A percentile compares a stretch with the other conserved stretches of the same genome.
Evolutionary conservation across 2,113 vertebrate species (phyloP).

Genomic region (Caranx ignobilis): DNA sequence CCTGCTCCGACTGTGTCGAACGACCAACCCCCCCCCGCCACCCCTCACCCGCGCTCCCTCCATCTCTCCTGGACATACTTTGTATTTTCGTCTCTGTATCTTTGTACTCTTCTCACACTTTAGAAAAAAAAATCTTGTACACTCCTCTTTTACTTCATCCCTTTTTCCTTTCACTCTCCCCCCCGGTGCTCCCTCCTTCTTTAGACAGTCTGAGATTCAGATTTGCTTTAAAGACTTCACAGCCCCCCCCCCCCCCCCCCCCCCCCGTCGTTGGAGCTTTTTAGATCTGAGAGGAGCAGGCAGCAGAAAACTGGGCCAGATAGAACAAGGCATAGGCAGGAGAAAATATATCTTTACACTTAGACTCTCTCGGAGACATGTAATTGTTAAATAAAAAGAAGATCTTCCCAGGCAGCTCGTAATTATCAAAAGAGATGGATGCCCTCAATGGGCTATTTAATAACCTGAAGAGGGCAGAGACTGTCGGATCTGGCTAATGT

Average conservation of each 20-base stretch:
- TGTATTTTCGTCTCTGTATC: slow-evolving; percentile 40
- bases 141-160: slow-evolving; percentile 30
- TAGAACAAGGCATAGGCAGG: slow-evolving; percentile 49
- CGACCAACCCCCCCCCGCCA: slow-evolving; percentile 33
- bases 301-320: slow-evolving; percentile 72
- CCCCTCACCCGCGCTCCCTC: not conserved
- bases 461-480: slow-evolving; percentile 66
- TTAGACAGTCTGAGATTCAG: slow-evolving; percentile 50
- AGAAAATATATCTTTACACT: slow-evolving; percentile 64
- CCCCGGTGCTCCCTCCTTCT: slow-evolving; percentile 46
- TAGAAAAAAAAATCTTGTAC: not conserved
- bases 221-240: slow-evolving; percentile 55
- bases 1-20: slow-evolving; percentile 61
- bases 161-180: slow-evolving; percentile 32
- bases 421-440: slow-evolving; percentile 71
- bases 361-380: slow-evolving; percentile 54
- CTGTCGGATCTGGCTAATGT: slow-evolving; percentile 60
- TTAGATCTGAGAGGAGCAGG: slow-evolving; percentile 62
- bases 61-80: slow-evolving; percentile 42
- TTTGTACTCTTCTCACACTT: slow-evolving; percentile 22
- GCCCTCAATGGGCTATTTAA: slow-evolving; percentile 62
- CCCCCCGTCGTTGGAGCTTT: slow-evolving; percentile 41
- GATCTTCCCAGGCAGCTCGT: slow-evolving; percentile 51
- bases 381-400: slow-evolving; percentile 74
- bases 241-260: slow-evolving; percentile 1